Evolutionary conservation across 1,140 invertebrate species (phyloP).

Genomic region (Zaprionus lachaisei): DNA sequence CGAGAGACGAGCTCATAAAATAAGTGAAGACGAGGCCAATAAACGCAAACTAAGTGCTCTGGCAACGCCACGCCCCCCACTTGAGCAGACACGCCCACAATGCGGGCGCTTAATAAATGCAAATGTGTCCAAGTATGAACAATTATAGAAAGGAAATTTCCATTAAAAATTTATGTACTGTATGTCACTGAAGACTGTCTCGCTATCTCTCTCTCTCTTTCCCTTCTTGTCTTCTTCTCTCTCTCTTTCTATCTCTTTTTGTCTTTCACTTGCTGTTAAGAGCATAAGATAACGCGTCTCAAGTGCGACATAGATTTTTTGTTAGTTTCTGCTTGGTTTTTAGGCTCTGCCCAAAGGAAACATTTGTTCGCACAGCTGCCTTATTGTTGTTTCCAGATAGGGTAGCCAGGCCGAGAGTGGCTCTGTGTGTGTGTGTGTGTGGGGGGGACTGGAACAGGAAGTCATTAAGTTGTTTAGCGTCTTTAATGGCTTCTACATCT

Average conservation of each 20-base stretch:
- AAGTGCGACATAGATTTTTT: constrained; percentile 73
- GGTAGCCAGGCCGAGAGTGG: no score
- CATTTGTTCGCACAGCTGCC: constrained; percentile 72
- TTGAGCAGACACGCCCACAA: constrained; percentile 11
- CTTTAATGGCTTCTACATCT: constrained; percentile 41
- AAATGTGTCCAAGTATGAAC: constrained; percentile 80
- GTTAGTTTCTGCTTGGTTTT: constrained; percentile 15
- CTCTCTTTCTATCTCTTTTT: neutral
- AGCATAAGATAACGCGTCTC: constrained; percentile 62
- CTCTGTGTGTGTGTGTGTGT: constrained; percentile 17
- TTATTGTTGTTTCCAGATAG: constrained; percentile 35
- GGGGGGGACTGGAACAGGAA: constrained; percentile 72
- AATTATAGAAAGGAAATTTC: constrained; percentile 82
- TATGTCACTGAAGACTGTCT: constrained; percentile 26
- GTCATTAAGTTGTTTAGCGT: constrained; percentile 79
- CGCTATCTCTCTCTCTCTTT: constrained; percentile 13
- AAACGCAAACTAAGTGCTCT: constrained; percentile 76
- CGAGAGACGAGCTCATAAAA: constrained; percentile 57
- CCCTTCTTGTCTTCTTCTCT: neutral
- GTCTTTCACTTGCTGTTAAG: neutral
- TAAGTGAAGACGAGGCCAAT: constrained; percentile 60
- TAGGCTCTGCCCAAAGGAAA: constrained; percentile 56
- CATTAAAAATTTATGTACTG: constrained; percentile 81
- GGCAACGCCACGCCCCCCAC: constrained; percentile 25
- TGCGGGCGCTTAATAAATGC: constrained; percentile 67